Conservation (phyloP, 2,113 vertebrate genomes). For the Phainopepla nitens region DNA sequence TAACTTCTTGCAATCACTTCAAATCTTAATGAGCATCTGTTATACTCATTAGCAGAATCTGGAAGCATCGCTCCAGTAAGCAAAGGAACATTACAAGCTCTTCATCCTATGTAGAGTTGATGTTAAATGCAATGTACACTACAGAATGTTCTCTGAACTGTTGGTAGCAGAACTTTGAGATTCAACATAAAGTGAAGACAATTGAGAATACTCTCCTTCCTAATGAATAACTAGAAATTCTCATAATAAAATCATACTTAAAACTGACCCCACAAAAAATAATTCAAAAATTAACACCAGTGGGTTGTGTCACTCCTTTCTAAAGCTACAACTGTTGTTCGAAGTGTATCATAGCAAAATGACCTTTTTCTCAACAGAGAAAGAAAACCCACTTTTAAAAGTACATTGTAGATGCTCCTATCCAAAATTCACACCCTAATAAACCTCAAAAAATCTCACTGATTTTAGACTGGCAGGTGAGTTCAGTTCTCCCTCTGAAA, state of each 20-base stretch:
- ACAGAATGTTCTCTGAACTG: not conserved
- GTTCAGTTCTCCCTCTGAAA: slow-evolving; percentile 19
- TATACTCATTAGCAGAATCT: not conserved
- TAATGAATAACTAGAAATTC: not conserved
- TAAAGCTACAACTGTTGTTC: not conserved
- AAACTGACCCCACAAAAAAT: not conserved
- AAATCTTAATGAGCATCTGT: not conserved
- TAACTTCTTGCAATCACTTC: not conserved
- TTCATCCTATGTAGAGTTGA: not conserved
- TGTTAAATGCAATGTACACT: not conserved
- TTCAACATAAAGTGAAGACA: not conserved
- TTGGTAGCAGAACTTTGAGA: not conserved
- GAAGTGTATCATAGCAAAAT: not conserved
- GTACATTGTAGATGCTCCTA: not conserved
- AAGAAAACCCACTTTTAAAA: not conserved
- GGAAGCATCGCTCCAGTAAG: not conserved
- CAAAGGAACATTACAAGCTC: not conserved
- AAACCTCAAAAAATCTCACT: not conserved
- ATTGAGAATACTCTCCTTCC: not conserved
- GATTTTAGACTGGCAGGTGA: not conserved
- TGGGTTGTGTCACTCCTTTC: not conserved
- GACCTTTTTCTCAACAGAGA: not conserved
- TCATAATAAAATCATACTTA: not conserved
- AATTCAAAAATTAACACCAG: not conserved
- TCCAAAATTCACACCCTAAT: not conserved